Evolutionary conservation across 2,797 vertebrate genomes (phyloP), one percentile per base, ranked within the genome.

Genomic region (Sciurus carolinensis): DNA sequence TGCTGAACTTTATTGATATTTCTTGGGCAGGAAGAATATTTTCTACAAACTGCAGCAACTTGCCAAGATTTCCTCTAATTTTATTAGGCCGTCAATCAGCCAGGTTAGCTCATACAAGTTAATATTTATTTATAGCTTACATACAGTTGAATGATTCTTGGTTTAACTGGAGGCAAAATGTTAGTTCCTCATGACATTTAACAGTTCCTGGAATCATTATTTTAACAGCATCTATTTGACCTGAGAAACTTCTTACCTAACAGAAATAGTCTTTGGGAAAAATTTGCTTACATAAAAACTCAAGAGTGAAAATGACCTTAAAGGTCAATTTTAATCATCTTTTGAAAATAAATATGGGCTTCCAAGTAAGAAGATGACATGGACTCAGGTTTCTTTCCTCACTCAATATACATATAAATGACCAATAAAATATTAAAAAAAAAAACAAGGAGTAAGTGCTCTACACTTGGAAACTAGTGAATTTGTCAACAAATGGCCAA

Each of bases 81-180:
- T 96, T 98, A 92, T 95, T 96, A 96, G 77, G 88, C 24, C 54
- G 95, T 98, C 90, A 97, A 97, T 97, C 36, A 97, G 93, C 77
- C 97, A 10, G 95, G 92, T 97, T 96, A 98, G 97, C 97, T 96
- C 96, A 97, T 52, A 97, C 39, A 97, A 95, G 79, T 84, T 96
- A 85, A 81, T 96, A 96, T 88, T 97, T 98, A 97, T 98, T 98
- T 97, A 96, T 83, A 96, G 64, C 82, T 98, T 96, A 97, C 62
- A 69, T 86, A 97, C 87, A 97, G 92, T 87, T 88, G 97, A 98
- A 98, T 91, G 64, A 87, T 91, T 92, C 84, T 97, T 93, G 79
- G 81, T 97, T 98, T 98, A 98, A 97, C 97, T 93, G 81, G 93
- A 98, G 94, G 94, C 88, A 98, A 96, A 97, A 98, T 91, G 79